Conservation (phyloP, 2,797 vertebrate genomes). For the Hirundo rustica region DNA sequence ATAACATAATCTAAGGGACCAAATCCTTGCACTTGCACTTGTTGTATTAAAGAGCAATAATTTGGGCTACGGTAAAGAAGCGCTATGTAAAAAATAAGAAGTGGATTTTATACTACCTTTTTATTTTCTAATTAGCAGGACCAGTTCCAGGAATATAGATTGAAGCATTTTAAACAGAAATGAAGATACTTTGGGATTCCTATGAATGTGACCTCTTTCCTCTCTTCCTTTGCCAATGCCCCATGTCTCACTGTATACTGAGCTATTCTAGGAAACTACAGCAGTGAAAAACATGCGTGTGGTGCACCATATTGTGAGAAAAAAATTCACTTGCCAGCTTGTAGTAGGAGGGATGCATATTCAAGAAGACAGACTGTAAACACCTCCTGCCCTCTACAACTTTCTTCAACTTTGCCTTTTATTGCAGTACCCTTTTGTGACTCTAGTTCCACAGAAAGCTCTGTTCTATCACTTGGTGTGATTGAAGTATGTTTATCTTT, state of each 20-base stretch:
- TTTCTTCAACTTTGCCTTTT: not conserved
- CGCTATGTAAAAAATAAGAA: not conserved
- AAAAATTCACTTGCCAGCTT: constrained; percentile 8
- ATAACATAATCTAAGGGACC: not conserved
- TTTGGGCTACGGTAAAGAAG: not conserved
- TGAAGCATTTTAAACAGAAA: not conserved
- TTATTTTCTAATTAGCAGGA: not conserved
- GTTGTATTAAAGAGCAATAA: not conserved
- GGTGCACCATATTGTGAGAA: constrained; percentile 1
- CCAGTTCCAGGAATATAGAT: not conserved
- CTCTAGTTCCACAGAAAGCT: not conserved
- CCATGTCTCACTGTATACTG: not conserved
- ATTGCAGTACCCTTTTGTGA: not conserved
- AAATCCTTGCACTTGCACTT: not conserved
- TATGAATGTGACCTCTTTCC: not conserved
- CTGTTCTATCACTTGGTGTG: not conserved
- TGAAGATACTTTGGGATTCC: not conserved
- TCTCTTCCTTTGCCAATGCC: not conserved
- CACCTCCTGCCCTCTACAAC: not conserved
- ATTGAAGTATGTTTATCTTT: not conserved
- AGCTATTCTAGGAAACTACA: constrained; percentile 4
- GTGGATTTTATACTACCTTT: not conserved
- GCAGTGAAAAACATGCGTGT: not conserved
- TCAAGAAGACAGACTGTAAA: not conserved
- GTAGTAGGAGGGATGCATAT: constrained; percentile 15